Evolutionary conservation across 2,113 vertebrate species (phyloP), one percentile per base, ranked within the genome.

Genomic region (Lutjanus erythropterus): DNA sequence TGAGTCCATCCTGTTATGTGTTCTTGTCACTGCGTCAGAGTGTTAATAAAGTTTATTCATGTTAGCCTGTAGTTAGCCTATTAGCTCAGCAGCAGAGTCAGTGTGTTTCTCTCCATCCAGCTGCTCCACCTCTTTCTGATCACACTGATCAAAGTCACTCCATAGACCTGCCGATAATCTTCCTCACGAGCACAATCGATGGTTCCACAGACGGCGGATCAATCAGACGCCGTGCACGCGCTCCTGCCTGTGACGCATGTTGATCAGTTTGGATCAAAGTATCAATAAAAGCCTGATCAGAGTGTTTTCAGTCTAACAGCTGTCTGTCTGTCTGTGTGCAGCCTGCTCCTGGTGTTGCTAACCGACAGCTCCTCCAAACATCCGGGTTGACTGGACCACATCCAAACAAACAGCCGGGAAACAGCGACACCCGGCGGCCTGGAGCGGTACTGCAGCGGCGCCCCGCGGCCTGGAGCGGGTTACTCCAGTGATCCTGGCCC

Each of bases 1-100:
- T 1, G 70, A 21, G 23, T 94, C 92, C 95, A 95, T 95, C 72
- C 23, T 46, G 25, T 11, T 21, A 6, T 19, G 2, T 49, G 9
- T 58, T 44, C 1, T 0, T 55, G 71, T 86, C 44, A 4, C 46
- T 0, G 46, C 19, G 42, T 6, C 2, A 0, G 8, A 1, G 23
- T 79, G 68, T 50, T 29, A 15, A 68, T 76, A 52, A 71, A 61
- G 66, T 78, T 81, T 7, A 47, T n/a, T 25, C 68, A 75, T 84
- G 12, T 19, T 25, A 47, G 2, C 58, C n/a, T n/a, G n/a, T n/a
- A 2, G 56, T 72, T 69, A 81, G 61, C 50, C 50, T 9, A 41
- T 78, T 41, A 67, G 55, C 73, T 65, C 3, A 50, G 49, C 31
- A 35, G 19, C 73, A 15, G 44, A 15, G 11, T 42, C 74, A 23